A percentile compares a stretch with the other conserved stretches of the same genome.
Conservation (phyloP, 2,113 vertebrate genomes). For the Nyctibius bracteatus region DNA sequence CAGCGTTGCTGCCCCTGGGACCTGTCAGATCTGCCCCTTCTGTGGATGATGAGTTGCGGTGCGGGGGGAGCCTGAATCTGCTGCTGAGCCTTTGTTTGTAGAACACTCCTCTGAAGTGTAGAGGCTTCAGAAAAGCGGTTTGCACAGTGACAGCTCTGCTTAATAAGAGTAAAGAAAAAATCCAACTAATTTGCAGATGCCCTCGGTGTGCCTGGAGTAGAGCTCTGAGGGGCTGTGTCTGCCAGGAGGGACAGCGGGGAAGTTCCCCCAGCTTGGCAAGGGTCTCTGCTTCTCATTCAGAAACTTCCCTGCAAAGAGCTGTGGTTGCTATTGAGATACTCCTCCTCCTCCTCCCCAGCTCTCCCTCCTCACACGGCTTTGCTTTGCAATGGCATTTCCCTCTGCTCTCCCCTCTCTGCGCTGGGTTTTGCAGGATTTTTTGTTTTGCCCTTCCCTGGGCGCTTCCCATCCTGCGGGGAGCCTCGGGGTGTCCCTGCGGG, state of each 20-base stretch:
- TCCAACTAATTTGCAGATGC: background rate
- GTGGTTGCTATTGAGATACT: background rate
- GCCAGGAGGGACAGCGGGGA: background rate
- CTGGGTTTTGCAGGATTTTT: background rate
- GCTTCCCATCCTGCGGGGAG: background rate
- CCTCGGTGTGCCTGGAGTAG: background rate
- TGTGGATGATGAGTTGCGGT: background rate
- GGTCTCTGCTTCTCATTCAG: background rate
- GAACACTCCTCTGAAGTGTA: background rate
- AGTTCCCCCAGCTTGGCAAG: background rate
- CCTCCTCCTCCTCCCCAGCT: background rate
- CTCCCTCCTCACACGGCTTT: background rate
- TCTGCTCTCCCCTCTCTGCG: background rate
- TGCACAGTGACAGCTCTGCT: background rate
- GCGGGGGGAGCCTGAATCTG: background rate
- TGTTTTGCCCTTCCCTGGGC: background rate
- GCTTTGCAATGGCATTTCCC: background rate
- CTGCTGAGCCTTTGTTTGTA: background rate
- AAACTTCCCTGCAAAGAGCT: constrained; percentile 13
- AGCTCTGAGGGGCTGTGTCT: background rate
- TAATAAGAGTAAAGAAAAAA: background rate
- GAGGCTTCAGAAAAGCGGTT: background rate
- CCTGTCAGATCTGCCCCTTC: constrained; percentile 30
- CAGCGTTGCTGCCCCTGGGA: background rate
- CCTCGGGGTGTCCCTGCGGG: background rate